phyloP scores from a whole-genome alignment of 2,797 vertebrate genomes.

The Sebastolobus altivelis region DNA sequence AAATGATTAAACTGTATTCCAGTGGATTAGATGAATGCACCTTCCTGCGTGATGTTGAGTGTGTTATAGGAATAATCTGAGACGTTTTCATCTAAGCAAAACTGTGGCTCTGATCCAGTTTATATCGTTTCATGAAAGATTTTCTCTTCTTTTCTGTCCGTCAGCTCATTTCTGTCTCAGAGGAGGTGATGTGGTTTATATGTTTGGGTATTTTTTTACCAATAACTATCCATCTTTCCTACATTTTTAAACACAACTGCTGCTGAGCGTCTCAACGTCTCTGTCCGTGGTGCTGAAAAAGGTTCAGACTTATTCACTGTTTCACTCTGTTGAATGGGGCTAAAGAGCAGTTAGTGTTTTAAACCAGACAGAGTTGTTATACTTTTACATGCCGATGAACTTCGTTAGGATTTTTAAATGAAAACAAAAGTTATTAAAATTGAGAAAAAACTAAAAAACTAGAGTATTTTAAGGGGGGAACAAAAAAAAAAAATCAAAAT shows the following conservation, averaged over 20 bases:
- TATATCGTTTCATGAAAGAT: background rate
- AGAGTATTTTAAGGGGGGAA: background rate
- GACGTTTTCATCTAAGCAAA: slow-evolving; percentile 1
- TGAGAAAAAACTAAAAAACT: background rate
- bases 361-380: background rate
- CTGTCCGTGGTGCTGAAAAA: slow-evolving; percentile 38
- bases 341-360: background rate
- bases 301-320: background rate
- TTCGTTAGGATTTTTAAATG: too few species aligned
- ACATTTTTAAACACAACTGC: background rate
- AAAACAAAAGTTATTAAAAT: background rate
- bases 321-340: background rate
- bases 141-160: background rate
- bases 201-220: background rate
- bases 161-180: slow-evolving; percentile 4
- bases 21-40: background rate
- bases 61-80: background rate
- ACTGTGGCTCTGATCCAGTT: background rate
- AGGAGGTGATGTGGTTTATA: background rate
- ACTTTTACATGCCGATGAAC: background rate
- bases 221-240: background rate
- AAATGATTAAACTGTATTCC: background rate
- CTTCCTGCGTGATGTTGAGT: background rate
- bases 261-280: background rate
- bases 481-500: background rate